These are phyloP conservation scores for Aramus guarauna DNA, from an alignment of 2,113 vertebrate genomes.

Conservation along the genomic window DNA sequence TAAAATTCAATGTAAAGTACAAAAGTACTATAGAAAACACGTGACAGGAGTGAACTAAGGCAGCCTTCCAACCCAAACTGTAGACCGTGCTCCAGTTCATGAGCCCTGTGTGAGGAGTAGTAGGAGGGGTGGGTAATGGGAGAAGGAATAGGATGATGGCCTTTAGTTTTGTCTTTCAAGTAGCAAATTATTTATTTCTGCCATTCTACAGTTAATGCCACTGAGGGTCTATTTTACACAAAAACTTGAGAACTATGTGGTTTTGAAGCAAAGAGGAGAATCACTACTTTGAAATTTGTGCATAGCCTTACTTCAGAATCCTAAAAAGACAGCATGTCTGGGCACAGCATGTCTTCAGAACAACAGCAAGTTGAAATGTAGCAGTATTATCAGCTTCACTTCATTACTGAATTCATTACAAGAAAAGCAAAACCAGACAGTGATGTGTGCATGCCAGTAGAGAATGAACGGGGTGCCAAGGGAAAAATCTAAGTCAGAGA, in stretches of 20 bases:
- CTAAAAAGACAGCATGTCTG: background rate
- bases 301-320: background rate
- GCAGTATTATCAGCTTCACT: background rate
- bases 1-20: background rate
- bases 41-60: background rate
- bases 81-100: background rate
- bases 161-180: background rate
- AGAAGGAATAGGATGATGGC: background rate
- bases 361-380: background rate
- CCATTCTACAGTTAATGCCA: background rate
- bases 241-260: background rate
- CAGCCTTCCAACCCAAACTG: background rate
- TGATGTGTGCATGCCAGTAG: background rate
- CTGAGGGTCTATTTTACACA: background rate
- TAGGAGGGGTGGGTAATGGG: accelerated
- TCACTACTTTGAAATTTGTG: background rate
- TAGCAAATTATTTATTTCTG: background rate
- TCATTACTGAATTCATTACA: background rate
- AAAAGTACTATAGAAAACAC: background rate
- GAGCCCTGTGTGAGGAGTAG: background rate
- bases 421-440: background rate
- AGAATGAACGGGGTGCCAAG: background rate
- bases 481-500: background rate
- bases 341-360: background rate
- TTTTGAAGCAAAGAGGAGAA: background rate